phyloP scores from a whole-genome alignment of 2,888 invertebrate genomes.

The Lysandra bellargus region DNA sequence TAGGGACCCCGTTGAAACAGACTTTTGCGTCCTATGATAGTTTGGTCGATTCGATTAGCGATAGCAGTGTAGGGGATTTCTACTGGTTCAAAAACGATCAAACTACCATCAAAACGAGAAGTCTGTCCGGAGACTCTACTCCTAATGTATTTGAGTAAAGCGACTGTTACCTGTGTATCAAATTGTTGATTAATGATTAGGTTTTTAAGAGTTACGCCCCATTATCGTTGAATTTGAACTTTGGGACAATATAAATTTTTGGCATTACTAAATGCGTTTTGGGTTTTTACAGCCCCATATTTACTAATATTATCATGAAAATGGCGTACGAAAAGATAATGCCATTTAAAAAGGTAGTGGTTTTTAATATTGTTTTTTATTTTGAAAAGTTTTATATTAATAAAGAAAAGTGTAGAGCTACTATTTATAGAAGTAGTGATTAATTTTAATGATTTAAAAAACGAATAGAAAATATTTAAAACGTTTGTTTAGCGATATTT shows the following conservation, averaged over 20 bases:
- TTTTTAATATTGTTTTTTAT: conserved; percentile 29
- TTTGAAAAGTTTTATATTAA: conserved; percentile 29
- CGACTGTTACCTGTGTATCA: conserved; percentile 31
- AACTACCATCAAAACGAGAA: background rate
- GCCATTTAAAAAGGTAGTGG: conserved; percentile 31
- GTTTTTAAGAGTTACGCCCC: conserved; percentile 71
- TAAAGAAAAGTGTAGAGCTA: conserved; percentile 15
- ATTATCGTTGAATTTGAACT: conserved; percentile 61
- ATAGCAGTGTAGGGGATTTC: background rate
- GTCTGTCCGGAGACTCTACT: background rate
- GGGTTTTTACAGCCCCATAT: conserved; percentile 69
- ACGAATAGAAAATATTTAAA: conserved; percentile 46
- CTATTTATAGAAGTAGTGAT: conserved; percentile 27
- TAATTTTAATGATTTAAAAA: conserved; percentile 37
- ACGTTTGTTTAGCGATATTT: conserved; percentile 46
- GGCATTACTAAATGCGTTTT: conserved; percentile 56
- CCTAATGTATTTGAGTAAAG: conserved; percentile 30
- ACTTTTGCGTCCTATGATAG: background rate
- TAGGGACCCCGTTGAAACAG: background rate
- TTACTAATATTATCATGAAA: conserved; percentile 47
- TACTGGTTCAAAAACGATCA: background rate
- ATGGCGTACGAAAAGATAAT: conserved; percentile 39
- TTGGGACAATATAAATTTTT: conserved; percentile 67
- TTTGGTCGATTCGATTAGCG: background rate
- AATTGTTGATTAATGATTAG: conserved; percentile 66